Evolutionary conservation across 2,888 invertebrate genomes (phyloP).

Genomic region (Rhagophthalmus giganteus): DNA sequence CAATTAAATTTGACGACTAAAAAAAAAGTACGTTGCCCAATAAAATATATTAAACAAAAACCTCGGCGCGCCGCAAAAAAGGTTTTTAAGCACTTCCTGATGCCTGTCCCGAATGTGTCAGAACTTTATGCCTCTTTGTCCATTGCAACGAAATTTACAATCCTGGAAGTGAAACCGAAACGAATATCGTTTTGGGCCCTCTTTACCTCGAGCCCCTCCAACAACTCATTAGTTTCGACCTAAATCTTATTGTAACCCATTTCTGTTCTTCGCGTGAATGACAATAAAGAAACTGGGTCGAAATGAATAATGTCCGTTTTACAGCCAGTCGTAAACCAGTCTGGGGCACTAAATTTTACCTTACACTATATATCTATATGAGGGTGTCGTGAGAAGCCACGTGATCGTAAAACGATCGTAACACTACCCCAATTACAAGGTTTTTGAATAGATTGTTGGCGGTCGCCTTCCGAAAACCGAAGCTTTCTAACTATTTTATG

Average conservation of each 20-base stretch:
- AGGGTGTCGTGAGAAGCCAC: constrained; percentile 14
- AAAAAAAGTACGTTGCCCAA: no score
- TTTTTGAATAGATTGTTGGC: not conserved
- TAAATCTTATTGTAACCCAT: constrained; percentile 17
- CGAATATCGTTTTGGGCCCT: constrained; percentile 5
- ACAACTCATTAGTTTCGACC: constrained; percentile 18
- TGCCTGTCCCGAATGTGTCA: not conserved
- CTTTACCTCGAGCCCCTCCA: constrained; percentile 1
- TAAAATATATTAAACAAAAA: no score
- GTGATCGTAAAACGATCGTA: constrained; percentile 7
- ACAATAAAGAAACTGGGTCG: constrained; percentile 25
- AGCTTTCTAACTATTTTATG: constrained; percentile 10
- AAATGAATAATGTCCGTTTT: constrained; percentile 15
- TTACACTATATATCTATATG: constrained; percentile 4
- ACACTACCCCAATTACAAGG: constrained; percentile 5
- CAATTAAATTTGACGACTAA: no score
- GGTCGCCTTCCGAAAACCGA: constrained; percentile 10
- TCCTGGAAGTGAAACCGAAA: constrained; percentile 25
- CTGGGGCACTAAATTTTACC: constrained; percentile 11
- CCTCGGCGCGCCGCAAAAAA: no score
- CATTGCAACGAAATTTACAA: constrained; percentile 17
- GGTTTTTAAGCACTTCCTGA: constrained; percentile 9
- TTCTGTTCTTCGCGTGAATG: constrained; percentile 9
- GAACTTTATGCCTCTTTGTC: constrained; percentile 2
- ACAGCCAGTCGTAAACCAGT: constrained; percentile 20